phyloP scores from a whole-genome alignment of 2,888 invertebrate genomes.

The Cremastobaeus sp. region DNA sequence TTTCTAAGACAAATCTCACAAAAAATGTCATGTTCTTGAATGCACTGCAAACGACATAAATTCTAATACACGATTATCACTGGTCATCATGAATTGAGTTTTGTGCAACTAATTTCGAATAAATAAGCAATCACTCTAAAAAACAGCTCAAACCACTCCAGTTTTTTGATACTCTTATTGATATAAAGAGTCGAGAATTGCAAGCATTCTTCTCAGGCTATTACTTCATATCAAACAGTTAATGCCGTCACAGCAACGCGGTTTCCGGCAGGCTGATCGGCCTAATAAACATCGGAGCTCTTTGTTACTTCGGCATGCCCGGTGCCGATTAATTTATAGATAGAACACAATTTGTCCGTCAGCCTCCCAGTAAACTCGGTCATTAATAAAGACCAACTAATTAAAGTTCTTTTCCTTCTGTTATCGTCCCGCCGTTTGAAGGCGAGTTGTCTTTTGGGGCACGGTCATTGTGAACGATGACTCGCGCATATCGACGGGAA shows the following conservation, averaged over 20 bases:
- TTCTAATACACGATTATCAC: too few species aligned
- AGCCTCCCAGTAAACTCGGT: conserved; percentile 61
- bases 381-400: conserved; percentile 71
- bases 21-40: too few species aligned
- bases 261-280: neutral
- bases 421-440: conserved; percentile 61
- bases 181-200: too few species aligned
- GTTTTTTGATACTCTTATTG: too few species aligned
- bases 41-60: too few species aligned
- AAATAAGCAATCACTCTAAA: too few species aligned
- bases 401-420: conserved; percentile 68
- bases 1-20: too few species aligned
- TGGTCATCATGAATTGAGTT: too few species aligned
- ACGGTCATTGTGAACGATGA: conserved; percentile 69
- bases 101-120: too few species aligned
- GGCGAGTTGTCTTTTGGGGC: conserved; percentile 49
- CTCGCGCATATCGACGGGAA: conserved; percentile 67
- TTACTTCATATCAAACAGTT: conserved; percentile 2
- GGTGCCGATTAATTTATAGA: conserved; percentile 68
- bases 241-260: neutral
- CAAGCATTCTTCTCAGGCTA: too few species aligned
- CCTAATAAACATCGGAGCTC: conserved; percentile 10
- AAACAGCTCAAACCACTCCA: too few species aligned
- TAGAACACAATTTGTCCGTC: conserved; percentile 68
- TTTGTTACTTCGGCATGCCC: conserved; percentile 47